Base-by-base conservation (phyloP, 2,797 vertebrate genomes). In the Bradypus variegatus region DNA sequence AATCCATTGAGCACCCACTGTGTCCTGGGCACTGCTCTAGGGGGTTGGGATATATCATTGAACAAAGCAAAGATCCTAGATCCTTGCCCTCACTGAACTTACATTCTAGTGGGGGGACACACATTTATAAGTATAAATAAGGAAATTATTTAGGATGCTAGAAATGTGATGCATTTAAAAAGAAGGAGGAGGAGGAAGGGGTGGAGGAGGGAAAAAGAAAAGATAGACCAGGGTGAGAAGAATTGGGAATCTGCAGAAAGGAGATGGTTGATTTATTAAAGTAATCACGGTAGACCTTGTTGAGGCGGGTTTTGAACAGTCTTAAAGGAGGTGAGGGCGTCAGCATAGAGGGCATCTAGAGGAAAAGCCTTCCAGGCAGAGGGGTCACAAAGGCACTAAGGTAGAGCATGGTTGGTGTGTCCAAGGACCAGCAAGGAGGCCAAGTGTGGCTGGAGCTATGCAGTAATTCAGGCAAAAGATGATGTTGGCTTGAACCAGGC, bases 261-360 rank as follows among this genome's bases (percentile, higher is more conserved):
- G 29, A 6, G 12, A 77, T 58, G 36, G 5, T 58, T 33, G 41
- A 70, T 29, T 53, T 86, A 72, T 12, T 55, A 29, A 78, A 60
- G 15, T n/a, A 2, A 48, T 69, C 14, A 62, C 14, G 25, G 67
- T 8, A 75, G 55, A 23, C 41, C 11, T 81, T 15, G 5, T 16
- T 15, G 27, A 72, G 25, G 6, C 29, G 31, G n/a, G 62, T 41
- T 60, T 41, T 77, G 45, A 91, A 53, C 36, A 72, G n/a, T 55
- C 55, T 78, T 65, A 62, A 75, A 87, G 53, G 31, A 31, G n/a
- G 13, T 6, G 8, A 79, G 73, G 67, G 75, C 67, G 60, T 36
- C 41, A 7, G 62, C 21, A n/a, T 23, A 50, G 25, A 0, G 0
- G 12, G 45, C 48, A 33, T 13, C 58, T 29, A 60, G 45, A 86